Evolutionary conservation across 2,888 invertebrate species (phyloP), one percentile per base, ranked within the genome.

Genomic region (Altica lythri): DNA sequence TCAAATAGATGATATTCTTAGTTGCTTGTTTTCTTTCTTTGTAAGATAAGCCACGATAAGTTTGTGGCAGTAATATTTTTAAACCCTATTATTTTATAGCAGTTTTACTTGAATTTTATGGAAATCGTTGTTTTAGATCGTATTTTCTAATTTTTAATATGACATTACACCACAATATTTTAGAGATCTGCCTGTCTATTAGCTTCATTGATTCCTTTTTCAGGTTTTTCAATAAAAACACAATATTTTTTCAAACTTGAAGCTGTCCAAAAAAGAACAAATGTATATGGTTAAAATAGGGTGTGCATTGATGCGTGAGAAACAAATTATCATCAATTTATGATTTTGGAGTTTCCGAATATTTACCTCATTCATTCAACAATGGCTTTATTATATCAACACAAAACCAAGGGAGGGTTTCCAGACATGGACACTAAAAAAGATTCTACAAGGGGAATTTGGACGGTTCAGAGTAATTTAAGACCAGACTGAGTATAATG

Each of bases 271-370:
- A 49, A 49, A 49, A 49, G 40, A 40, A 40, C 32, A 42, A 42
- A 40, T 19, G 25, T 49, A 32, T 49, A 22, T 27, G 19, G 25
- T 25, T 14, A 40, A 12, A 32, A 32, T 29, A 13, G 54, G 54
- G 54, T 54, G 54, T 49, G 37, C 38, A 45, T 40, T 45, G 49
- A 32, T 32, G 38, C 49, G 25, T 25, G 38, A 44, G 25, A 38
- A 54, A 54, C 54, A 54, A 54, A 54, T 54, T 49, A 49, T 54
- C 54, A 54, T 54, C 54, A 49, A 50, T 54, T 54, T 54, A 54
- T 54, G 54, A 54, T 54, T 54, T 48, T 38, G 54, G 47, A 49
- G 49, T 47, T 54, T 49, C 54, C 49, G 49, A 49, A 49, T 49
- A 49, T 49, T 49, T 49, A 49, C 49, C 49, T 49, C 49, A 49